Evolutionary conservation across 1,140 invertebrate species (phyloP), one percentile per base, ranked within the genome.

Genomic region (Solenopsis fugax): DNA sequence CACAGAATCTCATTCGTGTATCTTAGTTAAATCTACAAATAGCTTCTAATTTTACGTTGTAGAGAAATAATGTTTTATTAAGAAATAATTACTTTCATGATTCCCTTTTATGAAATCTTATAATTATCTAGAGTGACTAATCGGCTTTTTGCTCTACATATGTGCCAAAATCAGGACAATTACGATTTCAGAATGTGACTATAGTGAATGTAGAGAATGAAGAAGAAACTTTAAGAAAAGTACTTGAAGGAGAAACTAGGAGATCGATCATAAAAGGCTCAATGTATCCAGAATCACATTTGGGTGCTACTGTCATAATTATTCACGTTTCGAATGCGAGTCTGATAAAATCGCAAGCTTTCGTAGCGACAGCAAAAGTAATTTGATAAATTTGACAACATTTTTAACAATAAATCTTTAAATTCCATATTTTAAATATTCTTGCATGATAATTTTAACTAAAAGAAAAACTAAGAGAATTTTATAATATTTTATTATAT

Each of bases 241-340:
- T 92, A n/a, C 89, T 88, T 37, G 65, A 88, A 48, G 91, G 84
- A n/a, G 91, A 92, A 73, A n/a, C 29, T 10, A 86, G 81, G 24
- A 85, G 87, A 87, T 85, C 87, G 7, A 64, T 65, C 10, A 56
- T 72, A 2, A 85, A 60, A 34, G 58, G 54, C 13, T 60, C 85
- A 4, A 41, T 54, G 12, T 92, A 92, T 64, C 34, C 88, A 5
- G 56, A 52, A 16, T 91, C 90, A 21, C 87, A 92, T 76, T 84
- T 91, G 21, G 85, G 87, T 2, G 78, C 87, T 0, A 52, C 87
- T 12, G 72, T 92, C 6, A 90, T 92, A 24, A 92, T 90, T 10
- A 65, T 92, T 52, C 87, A 92, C 18, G 80, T 90, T 13, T 81
- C 80, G 10, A 92, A 90, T 18, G 58, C 41, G 1, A 88, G 90